Evolutionary conservation across 2,888 invertebrate species (phyloP).

Genomic region (Caenorhabditis afra): DNA sequence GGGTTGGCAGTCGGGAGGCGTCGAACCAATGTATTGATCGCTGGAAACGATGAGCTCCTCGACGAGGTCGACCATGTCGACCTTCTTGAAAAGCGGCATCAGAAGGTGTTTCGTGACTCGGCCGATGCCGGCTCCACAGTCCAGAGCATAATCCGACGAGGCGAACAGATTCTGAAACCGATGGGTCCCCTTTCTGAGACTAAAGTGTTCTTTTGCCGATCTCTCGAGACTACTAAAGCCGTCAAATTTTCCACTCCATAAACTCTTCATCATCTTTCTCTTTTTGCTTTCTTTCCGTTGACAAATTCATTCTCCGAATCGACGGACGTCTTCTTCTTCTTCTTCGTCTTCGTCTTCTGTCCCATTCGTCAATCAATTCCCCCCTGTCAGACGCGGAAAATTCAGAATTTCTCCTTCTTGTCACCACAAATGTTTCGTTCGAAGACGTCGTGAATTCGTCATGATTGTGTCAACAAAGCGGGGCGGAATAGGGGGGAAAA

Average conservation of each 20-base stretch:
- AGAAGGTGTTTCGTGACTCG: slow-evolving; percentile 91
- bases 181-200: too few relatives aligned
- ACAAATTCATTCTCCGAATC: too few relatives aligned
- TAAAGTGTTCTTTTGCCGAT: too few relatives aligned
- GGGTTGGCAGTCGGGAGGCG: not conserved
- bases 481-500: not conserved
- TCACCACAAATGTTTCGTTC: not conserved
- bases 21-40: slow-evolving; percentile 69
- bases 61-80: slow-evolving; percentile 79
- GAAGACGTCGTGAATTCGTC: slow-evolving; percentile 25
- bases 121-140: slow-evolving; percentile 98
- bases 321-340: too few relatives aligned
- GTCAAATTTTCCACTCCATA: too few relatives aligned
- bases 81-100: slow-evolving; percentile 86
- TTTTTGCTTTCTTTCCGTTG: too few relatives aligned
- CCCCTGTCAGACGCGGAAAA: not conserved
- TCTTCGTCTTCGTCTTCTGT: slow-evolving; percentile 4
- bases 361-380: not conserved
- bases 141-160: slow-evolving; percentile 85
- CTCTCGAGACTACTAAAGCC: too few relatives aligned
- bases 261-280: too few relatives aligned
- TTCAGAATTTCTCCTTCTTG: not conserved
- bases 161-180: slow-evolving; percentile 55
- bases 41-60: slow-evolving; percentile 72
- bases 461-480: slow-evolving; percentile 16